Evolutionary conservation across 2,797 vertebrate genomes (phyloP), one percentile per base, ranked within the genome.

Genomic region (Epinephelus malabaricus): DNA sequence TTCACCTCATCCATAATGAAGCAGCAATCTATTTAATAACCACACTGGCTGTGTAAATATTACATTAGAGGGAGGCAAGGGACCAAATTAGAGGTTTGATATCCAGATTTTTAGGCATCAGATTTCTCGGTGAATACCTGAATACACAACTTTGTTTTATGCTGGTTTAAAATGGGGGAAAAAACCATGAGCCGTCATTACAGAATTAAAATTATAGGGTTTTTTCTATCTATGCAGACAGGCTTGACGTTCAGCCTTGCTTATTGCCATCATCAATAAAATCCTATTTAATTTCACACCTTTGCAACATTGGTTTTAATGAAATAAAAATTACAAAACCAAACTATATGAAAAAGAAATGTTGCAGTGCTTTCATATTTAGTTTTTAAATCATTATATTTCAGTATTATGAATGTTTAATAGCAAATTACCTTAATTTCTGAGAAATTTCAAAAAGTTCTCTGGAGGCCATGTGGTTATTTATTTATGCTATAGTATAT

Each of bases 1-100:
- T 93, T 92, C 87, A 86, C 80, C 83, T 96, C 95, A 95, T 96
- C 85, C 76, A 95, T 96, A 92, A 96, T 95, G 92, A 90, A 95
- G 80, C 84, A 92, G 89, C 88, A 86, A 86, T 90, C 86, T 81
- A 2, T 90, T 95, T 93, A 94, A 94, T 92, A 90, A 92, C 64
- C 86, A 65, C 21, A 71, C 88, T 90, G 85, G 69, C 86, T 78
- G 88, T 92, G 93, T 96, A 95, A 95, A 96, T 96, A 95, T 95
- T 96, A 91, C 93, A 96, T 96, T 91, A 95, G 88, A 94, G 55
- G 67, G 85, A 91, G 64, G 87, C 92, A 66, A 90, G 93, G 91
- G 94, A 92, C 86, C 89, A 88, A 95, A 94, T 94, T 93, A 93
- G 79, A 73, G 83, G 88, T 89, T 86, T 93, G 89, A 93, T 93